A percentile compares a stretch with the other conserved stretches of the same genome.
phyloP scores from a whole-genome alignment of 1,140 invertebrate species.

The Cyphomyrmex costatus region DNA sequence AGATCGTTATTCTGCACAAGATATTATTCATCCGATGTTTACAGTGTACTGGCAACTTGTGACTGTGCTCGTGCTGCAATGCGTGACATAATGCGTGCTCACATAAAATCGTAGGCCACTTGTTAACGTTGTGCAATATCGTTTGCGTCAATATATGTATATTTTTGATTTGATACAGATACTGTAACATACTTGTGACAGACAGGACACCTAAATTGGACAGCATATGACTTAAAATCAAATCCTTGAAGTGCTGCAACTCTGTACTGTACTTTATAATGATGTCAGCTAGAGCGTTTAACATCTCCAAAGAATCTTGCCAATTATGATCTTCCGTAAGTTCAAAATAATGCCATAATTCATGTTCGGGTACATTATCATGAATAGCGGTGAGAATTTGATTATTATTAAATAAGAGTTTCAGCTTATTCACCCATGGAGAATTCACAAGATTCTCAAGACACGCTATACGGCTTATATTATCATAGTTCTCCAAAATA shows the following conservation, averaged over 20 bases:
- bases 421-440: slow-evolving; percentile 82
- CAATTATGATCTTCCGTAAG: slow-evolving; percentile 67
- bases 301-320: slow-evolving; percentile 76
- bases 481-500: slow-evolving; percentile 79
- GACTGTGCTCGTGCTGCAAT: slow-evolving; percentile 75
- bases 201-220: slow-evolving; percentile 76
- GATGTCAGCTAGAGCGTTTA: slow-evolving; percentile 77
- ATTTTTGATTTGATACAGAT: slow-evolving; percentile 82
- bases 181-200: slow-evolving; percentile 68
- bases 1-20: slow-evolving; percentile 83
- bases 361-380: slow-evolving; percentile 78
- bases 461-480: slow-evolving; percentile 78
- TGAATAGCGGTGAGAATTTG: slow-evolving; percentile 85
- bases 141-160: slow-evolving; percentile 77
- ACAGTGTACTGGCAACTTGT: slow-evolving; percentile 82
- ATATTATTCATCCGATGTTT: slow-evolving; percentile 83
- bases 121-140: slow-evolving; percentile 76
- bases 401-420: slow-evolving; percentile 86
- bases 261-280: slow-evolving; percentile 74
- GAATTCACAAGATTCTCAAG: slow-evolving; percentile 86
- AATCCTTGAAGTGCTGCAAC: slow-evolving; percentile 84
- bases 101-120: slow-evolving; percentile 80
- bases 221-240: slow-evolving; percentile 86
- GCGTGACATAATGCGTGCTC: slow-evolving; percentile 76
- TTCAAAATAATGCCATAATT: slow-evolving; percentile 80